These are phyloP conservation scores for Bombus turneri DNA, from an alignment of 1,140 invertebrate species.

Conservation along the genomic window DNA sequence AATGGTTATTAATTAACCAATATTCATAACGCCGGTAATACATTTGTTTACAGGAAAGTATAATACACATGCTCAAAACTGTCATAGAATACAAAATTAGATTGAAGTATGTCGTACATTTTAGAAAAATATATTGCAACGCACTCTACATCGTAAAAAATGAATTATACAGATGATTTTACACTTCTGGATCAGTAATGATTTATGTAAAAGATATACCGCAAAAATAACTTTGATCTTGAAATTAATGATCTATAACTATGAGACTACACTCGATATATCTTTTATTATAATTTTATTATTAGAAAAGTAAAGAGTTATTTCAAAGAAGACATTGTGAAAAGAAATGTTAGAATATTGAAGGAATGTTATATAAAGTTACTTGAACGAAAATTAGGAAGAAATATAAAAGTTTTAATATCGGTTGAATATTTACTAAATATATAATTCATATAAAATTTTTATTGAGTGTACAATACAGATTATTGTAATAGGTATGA, in stretches of 20 bases:
- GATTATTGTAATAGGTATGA: not conserved
- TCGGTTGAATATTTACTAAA: not conserved
- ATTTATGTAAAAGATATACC: not conserved
- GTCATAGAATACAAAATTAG: not conserved
- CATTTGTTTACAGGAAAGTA: not conserved
- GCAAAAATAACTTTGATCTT: not conserved
- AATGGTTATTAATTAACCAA: not conserved
- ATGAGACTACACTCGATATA: not conserved
- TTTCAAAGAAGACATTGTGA: too few species aligned
- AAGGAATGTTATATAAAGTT: too few species aligned
- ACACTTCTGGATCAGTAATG: not conserved
- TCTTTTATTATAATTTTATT: not conserved
- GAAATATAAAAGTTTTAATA: too few species aligned
- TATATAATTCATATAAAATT: not conserved
- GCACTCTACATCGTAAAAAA: not conserved
- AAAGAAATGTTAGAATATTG: too few species aligned
- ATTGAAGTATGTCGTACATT: not conserved
- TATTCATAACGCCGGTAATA: not conserved
- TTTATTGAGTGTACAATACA: not conserved
- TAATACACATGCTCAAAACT: not conserved
- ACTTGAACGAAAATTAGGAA: too few species aligned
- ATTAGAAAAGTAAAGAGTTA: not conserved
- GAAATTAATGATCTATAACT: not conserved
- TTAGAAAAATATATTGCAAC: not conserved
- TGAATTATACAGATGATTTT: not conserved